Conservation (phyloP, 2,113 vertebrate genomes). For the Ctenodactylus gundi region DNA sequence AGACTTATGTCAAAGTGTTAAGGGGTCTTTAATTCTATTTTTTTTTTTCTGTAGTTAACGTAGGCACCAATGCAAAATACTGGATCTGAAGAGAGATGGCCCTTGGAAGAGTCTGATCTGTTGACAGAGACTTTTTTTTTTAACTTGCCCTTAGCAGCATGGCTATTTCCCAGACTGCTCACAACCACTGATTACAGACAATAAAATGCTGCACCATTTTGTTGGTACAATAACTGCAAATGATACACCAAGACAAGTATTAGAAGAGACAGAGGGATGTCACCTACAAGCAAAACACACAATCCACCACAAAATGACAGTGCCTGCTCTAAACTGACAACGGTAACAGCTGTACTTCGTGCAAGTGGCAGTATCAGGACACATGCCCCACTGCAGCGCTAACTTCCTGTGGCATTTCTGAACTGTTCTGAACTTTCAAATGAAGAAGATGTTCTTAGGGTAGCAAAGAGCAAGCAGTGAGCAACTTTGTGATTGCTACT, state of each 20-base stretch:
- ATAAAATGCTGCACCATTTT: not conserved
- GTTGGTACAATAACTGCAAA: not conserved
- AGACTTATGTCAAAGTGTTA: not conserved
- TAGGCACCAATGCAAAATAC: not conserved
- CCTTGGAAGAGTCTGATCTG: not conserved
- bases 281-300: not conserved
- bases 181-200: not conserved
- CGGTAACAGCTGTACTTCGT: not conserved
- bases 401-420: not conserved
- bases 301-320: not conserved
- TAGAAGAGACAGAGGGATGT: not conserved
- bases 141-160: not conserved
- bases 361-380: constrained; percentile 8
- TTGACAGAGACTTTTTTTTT: not conserved
- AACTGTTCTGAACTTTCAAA: constrained; percentile 34
- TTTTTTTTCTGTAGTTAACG: not conserved
- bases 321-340: constrained; percentile 1
- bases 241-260: not conserved
- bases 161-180: not conserved
- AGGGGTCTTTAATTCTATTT: not conserved
- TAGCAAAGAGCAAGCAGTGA: not conserved
- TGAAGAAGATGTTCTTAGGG: not conserved
- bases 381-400: not conserved
- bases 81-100: not conserved
- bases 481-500: not conserved